Conservation (phyloP, 1,140 invertebrate species). For the Drosophila ogumai region DNA sequence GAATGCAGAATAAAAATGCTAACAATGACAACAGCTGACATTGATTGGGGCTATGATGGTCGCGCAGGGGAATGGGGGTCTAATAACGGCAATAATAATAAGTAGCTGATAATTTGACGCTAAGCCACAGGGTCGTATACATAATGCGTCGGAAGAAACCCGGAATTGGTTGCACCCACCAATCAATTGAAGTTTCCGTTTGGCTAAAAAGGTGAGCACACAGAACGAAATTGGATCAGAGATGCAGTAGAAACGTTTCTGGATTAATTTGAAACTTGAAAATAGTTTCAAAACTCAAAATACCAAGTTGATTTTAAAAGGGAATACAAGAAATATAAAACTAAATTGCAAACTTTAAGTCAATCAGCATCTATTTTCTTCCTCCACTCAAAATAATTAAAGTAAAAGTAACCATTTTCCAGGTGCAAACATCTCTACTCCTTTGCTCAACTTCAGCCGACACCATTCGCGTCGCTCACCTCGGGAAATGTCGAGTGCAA, state of each 20-base stretch:
- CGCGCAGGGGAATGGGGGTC: constrained; percentile 10
- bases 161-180: constrained; percentile 7
- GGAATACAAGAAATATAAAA: too few species aligned
- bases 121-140: constrained; percentile 43
- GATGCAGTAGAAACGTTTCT: not conserved
- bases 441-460: constrained; percentile 11
- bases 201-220: constrained; percentile 7
- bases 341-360: not conserved
- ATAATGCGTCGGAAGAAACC: constrained; percentile 31
- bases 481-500: constrained; percentile 42
- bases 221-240: not conserved
- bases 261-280: not conserved
- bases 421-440: constrained; percentile 19
- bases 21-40: constrained; percentile 67
- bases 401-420: constrained; percentile 6
- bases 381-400: not conserved
- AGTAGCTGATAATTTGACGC: constrained; percentile 57
- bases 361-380: not conserved
- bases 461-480: constrained; percentile 23
- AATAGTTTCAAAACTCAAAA: not conserved
- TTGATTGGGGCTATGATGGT: constrained; percentile 40
- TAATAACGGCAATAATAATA: constrained; percentile 55
- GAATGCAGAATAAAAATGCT: constrained; percentile 19
- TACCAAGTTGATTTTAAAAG: not conserved
- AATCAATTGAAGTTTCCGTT: constrained; percentile 13